Base-by-base conservation (phyloP, 2,113 vertebrate species). In the Dunckerocampus dactyliophorus region DNA sequence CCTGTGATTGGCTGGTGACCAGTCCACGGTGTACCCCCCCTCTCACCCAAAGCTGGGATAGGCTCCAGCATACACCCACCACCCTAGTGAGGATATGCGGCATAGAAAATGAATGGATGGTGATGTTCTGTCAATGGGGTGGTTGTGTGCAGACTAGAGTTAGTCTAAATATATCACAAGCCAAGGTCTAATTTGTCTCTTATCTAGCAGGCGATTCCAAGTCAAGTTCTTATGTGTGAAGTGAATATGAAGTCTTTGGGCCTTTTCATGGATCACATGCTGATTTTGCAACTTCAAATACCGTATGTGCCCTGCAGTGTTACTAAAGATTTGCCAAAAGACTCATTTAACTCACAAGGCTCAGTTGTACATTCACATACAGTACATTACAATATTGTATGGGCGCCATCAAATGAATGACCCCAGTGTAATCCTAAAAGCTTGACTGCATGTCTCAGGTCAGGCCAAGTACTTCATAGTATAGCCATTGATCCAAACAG, bases 381-480 rank as follows among this genome's bases (percentile, higher is more conserved):
- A 17, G 16, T n/a, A 47, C 47, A 81, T 81, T 73, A 62, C 42
- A 66, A 71, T 71, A 62, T 75, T 63, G 60, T 75, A 62, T 72
- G 68, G 71, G 59, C 52, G 49, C 12, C 20, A 47, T 62, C 48
- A 70, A 70, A 75, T 65, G 75, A 65, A 79, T 72, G 65, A 68
- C 47, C 66, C 51, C 28, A n/a, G 37, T 55, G 17, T 46, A 21
- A 49, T 65, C 45, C 59, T 58, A 56, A 58, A 68, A 28, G 28
- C 49, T 58, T 37, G 56, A 49, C 21, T 46, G 47, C 47, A 59
- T 67, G 71, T 69, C 71, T 70, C 66, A 72, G 46, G 47, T 47
- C 22, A 62, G 58, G 21, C 65, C 22, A 71, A 68, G 68, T 63
- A 60, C 63, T 74, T 63, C 60, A 20, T 21, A 49, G 19, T 21